phyloP scores from a whole-genome alignment of 2,888 invertebrate genomes.

The Caenorhabditis parvicauda region DNA sequence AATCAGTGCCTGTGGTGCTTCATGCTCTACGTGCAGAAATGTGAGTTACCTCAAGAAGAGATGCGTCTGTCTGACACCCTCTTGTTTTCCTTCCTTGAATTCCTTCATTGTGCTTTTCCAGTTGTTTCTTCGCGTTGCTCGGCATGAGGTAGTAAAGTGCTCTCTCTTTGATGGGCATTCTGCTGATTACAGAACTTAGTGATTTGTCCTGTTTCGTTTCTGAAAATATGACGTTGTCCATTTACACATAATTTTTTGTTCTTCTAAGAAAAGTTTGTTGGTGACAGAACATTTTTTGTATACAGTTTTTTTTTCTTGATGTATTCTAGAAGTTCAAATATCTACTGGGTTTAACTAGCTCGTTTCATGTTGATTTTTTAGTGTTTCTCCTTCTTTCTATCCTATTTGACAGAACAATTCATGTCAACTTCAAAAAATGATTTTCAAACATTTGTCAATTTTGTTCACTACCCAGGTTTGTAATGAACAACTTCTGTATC shows the following conservation, averaged over 20 bases:
- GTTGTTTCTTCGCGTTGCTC: slow-evolving; percentile 36
- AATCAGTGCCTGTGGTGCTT: slow-evolving; percentile 31
- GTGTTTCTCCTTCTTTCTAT: too few relatives aligned
- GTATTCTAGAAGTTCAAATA: neutral
- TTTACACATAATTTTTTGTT: slow-evolving; percentile 17
- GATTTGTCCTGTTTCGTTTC: slow-evolving; percentile 23
- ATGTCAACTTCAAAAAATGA: too few relatives aligned
- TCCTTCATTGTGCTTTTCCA: slow-evolving; percentile 30
- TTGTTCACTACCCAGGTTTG: too few relatives aligned
- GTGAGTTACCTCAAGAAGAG: slow-evolving; percentile 38
- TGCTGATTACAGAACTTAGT: slow-evolving; percentile 44
- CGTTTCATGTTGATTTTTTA: too few relatives aligned
- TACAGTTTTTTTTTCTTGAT: neutral
- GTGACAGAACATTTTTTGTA: neutral
- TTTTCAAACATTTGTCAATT: too few relatives aligned
- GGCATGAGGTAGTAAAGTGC: slow-evolving; percentile 55
- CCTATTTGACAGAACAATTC: too few relatives aligned
- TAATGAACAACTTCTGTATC: too few relatives aligned
- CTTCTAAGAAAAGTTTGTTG: slow-evolving; percentile 6
- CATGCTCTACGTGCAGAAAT: too few relatives aligned
- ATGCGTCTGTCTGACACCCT: slow-evolving; percentile 37
- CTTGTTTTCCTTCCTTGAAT: slow-evolving; percentile 28
- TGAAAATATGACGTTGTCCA: neutral
- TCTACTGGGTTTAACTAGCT: neutral
- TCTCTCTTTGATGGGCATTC: slow-evolving; percentile 53